Conservation (phyloP, 2,797 vertebrate genomes). For the Calcarius lapponicus region DNA sequence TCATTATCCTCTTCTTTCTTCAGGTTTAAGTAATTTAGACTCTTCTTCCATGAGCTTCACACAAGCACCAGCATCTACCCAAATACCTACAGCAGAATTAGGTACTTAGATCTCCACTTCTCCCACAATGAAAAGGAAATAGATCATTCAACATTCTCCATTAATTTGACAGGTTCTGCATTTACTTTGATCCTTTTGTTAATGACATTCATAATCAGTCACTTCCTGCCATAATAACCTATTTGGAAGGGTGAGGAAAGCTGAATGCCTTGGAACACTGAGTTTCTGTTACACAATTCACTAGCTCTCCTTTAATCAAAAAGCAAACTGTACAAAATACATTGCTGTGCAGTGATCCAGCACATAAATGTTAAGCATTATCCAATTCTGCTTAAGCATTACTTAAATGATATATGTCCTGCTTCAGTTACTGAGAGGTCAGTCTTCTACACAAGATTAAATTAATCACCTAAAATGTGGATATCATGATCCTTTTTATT, state of each 20-base stretch:
- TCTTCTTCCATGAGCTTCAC: background rate
- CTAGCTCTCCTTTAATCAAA: background rate
- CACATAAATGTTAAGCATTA: background rate
- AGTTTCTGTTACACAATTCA: background rate
- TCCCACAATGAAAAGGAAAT: background rate
- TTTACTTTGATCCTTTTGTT: background rate
- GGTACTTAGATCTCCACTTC: background rate
- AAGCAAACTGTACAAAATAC: background rate
- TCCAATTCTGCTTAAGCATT: background rate
- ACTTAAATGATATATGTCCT: background rate
- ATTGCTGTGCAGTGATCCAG: constrained; percentile 16
- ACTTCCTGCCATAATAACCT: background rate
- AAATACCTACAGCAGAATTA: background rate
- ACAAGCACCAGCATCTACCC: background rate
- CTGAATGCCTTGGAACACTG: background rate
- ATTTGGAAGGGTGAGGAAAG: background rate
- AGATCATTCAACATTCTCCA: background rate
- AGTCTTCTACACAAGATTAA: background rate
- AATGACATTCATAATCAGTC: background rate
- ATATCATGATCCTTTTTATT: background rate
- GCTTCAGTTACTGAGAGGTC: background rate
- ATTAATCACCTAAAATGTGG: background rate
- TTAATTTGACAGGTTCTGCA: background rate
- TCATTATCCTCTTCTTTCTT: background rate
- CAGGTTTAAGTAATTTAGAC: background rate